phyloP scores from a whole-genome alignment of 37 sponge, comb jelly and placozoan species.

The Lycopodina hypogea region DNA sequence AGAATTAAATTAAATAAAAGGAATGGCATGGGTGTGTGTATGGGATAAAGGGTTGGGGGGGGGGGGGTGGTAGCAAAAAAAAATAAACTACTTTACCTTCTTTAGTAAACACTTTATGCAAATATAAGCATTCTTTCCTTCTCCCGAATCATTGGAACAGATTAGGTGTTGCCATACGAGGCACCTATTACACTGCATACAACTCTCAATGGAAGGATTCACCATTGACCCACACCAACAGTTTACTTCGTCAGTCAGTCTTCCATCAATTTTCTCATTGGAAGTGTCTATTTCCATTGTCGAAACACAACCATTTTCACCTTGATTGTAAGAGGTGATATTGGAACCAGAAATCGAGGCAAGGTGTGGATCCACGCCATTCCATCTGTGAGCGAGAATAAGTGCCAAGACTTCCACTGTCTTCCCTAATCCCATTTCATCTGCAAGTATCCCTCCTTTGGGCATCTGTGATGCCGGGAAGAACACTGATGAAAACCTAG shows the following conservation, averaged over 20 bases:
- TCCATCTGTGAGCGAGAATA: constrained; percentile 54
- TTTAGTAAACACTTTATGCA: constrained; percentile 48
- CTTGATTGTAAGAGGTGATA: background rate
- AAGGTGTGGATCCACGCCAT: background rate
- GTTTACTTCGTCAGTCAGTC: constrained; percentile 7
- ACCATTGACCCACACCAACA: constrained; percentile 70
- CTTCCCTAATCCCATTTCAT: constrained; percentile 99
- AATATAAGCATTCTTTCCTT: background rate
- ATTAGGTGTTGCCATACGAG: constrained; percentile 55
- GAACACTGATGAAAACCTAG: constrained; percentile 32
- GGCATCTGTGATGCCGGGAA: constrained; percentile 1
- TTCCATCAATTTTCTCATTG: background rate
- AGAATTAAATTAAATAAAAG: too few relatives aligned
- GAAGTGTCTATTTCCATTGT: background rate
- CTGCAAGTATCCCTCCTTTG: constrained; percentile 89
- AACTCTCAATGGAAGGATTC: constrained; percentile 10
- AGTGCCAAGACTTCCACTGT: constrained; percentile 92
- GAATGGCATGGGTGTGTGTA: too few relatives aligned
- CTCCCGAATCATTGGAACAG: constrained; percentile 38
- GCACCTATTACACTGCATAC: constrained; percentile 73
- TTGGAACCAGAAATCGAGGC: background rate
- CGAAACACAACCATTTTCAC: background rate
- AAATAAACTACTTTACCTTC: constrained; percentile 12
- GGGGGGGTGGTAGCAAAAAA: too few relatives aligned
- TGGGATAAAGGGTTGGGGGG: too few relatives aligned